Percentiles rank a stretch among this genome's conserved stretches.
Conservation (phyloP, 2,113 vertebrate genomes). For the Centropus unirufus region DNA sequence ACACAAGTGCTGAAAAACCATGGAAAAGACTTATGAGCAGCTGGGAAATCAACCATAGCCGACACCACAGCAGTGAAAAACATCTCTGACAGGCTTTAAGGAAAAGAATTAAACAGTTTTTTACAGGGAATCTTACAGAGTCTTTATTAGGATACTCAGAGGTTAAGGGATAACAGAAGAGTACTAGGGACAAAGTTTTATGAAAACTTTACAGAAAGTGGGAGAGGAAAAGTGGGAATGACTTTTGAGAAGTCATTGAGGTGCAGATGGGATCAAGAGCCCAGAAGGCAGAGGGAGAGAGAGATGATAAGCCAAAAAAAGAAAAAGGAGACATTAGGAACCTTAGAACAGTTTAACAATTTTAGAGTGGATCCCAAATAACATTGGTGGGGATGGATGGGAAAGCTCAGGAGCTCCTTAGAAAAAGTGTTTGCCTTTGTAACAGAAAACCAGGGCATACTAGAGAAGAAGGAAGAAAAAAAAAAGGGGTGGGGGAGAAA, state of each 20-base stretch:
- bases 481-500: not conserved
- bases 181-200: not conserved
- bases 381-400: not conserved
- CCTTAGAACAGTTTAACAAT: not conserved
- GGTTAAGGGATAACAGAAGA: not conserved
- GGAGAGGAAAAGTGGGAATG: not conserved
- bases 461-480: not conserved
- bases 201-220: not conserved
- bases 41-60: not conserved
- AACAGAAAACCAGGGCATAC: not conserved
- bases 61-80: not conserved
- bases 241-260: not conserved
- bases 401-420: not conserved
- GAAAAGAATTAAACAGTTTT: not conserved
- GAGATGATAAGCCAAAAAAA: not conserved
- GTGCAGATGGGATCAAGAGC: not conserved
- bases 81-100: not conserved
- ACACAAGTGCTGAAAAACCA: accelerated
- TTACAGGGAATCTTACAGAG: not conserved
- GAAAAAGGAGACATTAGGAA: not conserved
- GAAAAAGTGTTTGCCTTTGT: not conserved
- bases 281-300: not conserved
- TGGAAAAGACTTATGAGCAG: not conserved
- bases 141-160: not conserved
- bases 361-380: not conserved